phyloP scores from a whole-genome alignment of 2,888 invertebrate genomes.

The Luperina nickerlii region DNA sequence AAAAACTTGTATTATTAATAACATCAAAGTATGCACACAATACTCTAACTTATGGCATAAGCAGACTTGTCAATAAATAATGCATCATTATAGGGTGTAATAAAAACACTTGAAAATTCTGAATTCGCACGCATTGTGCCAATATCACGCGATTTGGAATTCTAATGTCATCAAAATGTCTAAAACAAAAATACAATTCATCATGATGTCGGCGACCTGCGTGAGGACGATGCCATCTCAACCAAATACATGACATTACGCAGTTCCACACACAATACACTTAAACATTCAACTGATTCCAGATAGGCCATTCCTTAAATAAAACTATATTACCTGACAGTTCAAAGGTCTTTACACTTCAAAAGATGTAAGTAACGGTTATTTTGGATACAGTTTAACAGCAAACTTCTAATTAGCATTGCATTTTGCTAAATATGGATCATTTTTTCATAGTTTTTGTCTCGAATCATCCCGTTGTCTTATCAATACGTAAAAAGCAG shows the following conservation, averaged over 20 bases:
- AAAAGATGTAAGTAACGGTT: conserved; percentile 43
- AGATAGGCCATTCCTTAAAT: conserved; percentile 70
- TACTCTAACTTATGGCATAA: conserved; percentile 6
- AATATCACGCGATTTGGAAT: conserved; percentile 34
- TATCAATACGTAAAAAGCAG: conserved; percentile 17
- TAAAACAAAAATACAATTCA: conserved; percentile 52
- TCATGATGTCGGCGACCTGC: conserved; percentile 76
- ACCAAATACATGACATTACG: conserved; percentile 83
- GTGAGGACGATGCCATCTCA: conserved; percentile 75
- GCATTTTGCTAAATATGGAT: conserved; percentile 25
- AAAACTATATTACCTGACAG: conserved; percentile 43
- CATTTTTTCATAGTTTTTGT: conserved; percentile 10
- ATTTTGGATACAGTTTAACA: conserved; percentile 42
- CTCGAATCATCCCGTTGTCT: conserved; percentile 18
- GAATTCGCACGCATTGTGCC: conserved; percentile 22
- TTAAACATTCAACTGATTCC: conserved; percentile 74
- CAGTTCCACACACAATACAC: conserved; percentile 74
- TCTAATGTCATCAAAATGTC: conserved; percentile 43
- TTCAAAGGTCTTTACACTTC: conserved; percentile 58
- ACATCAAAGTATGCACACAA: not conserved
- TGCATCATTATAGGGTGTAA: conserved; percentile 26
- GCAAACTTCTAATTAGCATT: conserved; percentile 45
- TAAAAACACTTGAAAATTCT: conserved; percentile 27
- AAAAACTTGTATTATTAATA: conserved; percentile 1
- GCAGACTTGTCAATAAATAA: conserved; percentile 36